phyloP scores from a whole-genome alignment of 1,140 invertebrate species.

The Leptinotarsa defecta region DNA sequence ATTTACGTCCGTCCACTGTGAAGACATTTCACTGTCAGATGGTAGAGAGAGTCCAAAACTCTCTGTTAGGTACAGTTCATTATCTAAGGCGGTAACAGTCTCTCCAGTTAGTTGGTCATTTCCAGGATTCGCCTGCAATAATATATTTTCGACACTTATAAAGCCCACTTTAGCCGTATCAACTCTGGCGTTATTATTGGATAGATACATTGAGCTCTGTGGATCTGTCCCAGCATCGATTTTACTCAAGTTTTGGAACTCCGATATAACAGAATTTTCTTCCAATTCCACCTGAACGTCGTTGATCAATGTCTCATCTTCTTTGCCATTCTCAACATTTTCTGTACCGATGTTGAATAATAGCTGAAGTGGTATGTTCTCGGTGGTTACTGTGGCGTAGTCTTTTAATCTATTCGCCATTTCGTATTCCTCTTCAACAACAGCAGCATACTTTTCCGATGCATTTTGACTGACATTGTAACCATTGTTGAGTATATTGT shows the following conservation, averaged over 20 bases:
- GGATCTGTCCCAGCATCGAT: background rate
- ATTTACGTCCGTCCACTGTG: conserved; percentile 70
- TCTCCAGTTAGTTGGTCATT: background rate
- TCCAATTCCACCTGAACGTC: conserved; percentile 49
- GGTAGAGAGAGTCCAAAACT: conserved; percentile 72
- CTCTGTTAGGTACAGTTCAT: conserved; percentile 59
- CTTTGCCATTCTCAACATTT: conserved; percentile 50
- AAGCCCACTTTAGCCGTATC: conserved; percentile 48
- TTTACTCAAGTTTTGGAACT: conserved; percentile 52
- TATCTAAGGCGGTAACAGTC: background rate
- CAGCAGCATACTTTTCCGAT: conserved; percentile 41
- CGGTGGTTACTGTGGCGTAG: conserved; percentile 54
- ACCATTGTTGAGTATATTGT: conserved; percentile 6
- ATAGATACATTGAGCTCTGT: background rate
- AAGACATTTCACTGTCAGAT: conserved; percentile 73
- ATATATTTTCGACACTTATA: conserved; percentile 37
- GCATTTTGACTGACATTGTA: conserved; percentile 12
- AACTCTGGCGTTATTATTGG: conserved; percentile 47
- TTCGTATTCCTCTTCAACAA: conserved; percentile 51
- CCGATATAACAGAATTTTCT: conserved; percentile 52
- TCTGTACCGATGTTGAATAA: conserved; percentile 54
- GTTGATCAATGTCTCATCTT: conserved; percentile 50
- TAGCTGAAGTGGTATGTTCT: conserved; percentile 50
- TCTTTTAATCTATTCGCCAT: conserved; percentile 53
- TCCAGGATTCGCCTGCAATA: background rate